Base-by-base conservation (phyloP, 2,113 vertebrate genomes). In the Oreocharis arfaki region DNA sequence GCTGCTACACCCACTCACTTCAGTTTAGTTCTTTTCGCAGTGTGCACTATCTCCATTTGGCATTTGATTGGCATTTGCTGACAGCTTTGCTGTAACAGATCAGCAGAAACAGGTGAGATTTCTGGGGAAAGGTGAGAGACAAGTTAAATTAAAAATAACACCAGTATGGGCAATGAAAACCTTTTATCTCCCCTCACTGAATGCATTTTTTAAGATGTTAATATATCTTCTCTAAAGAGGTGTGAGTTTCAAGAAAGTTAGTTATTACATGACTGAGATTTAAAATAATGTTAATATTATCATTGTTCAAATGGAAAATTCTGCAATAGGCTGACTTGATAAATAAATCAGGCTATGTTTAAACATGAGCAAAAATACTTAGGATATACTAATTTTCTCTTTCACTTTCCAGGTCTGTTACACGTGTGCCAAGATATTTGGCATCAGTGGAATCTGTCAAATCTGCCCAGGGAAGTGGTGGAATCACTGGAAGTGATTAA, bases 111-210 rank as follows among this genome's bases (percentile, higher is more conserved):
- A 75, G 57, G 53, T 91, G 74, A 89, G 57, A 79, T 76, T 83
- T 89, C 50, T 68, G 46, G 77, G 60, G 65, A 55, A 84, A 89
- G 28, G 49, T 69, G 75, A 78, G 42, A 95, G 73, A 82, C 33
- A 81, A 79, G 41, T 74, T 76, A 94, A 88, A 88, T 93, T 77
- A 92, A 88, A 63, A 91, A 61, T 59, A 92, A 89, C 20, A 16
- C 32, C 22, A 71, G 33, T 47, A 52, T 49, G 27, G 84, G 52
- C 56, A 88, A 84, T 39, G 19, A 63, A 84, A 80, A 63, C 39
- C 13, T 95, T 81, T 74, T 33, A 44, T 78, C 69, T 87, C 27
- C 39, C 30, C 20, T 67, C 28, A 39, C 2, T 33, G 39, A 77
- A 77, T 23, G 6, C 24, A 28, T 55, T 74, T 53, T 55, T 74